Percentiles rank a stretch among this genome's conserved stretches.
Evolutionary conservation across 2,888 invertebrate species (phyloP).

Genomic region (Drosophila rellima): DNA sequence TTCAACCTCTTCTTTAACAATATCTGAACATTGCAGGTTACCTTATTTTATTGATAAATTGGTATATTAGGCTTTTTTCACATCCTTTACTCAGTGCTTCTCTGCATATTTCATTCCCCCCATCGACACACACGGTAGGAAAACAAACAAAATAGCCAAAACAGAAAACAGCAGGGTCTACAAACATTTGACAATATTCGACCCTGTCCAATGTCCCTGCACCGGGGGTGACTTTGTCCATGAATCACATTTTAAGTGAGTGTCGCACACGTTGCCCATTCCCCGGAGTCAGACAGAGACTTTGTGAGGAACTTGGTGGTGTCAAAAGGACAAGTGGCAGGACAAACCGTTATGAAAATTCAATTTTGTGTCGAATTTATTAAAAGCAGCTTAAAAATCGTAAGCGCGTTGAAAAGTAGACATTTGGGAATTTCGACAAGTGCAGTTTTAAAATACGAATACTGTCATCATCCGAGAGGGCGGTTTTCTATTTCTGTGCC

Average conservation of each 20-base stretch:
- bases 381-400: conserved; percentile 82
- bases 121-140: conserved; percentile 9
- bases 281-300: conserved; percentile 9
- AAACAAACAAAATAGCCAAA: conserved; percentile 43
- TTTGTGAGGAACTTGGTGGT: conserved; percentile 50
- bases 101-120: background rate
- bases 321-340: conserved; percentile 77
- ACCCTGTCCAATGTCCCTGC: conserved; percentile 8
- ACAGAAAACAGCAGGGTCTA: conserved; percentile 20
- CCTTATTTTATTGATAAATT: background rate
- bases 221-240: conserved; percentile 69
- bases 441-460: conserved; percentile 50
- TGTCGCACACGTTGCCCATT: conserved; percentile 52
- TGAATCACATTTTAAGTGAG: conserved; percentile 85
- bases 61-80: too few species aligned
- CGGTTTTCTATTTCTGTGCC: conserved; percentile 35
- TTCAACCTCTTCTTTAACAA: background rate
- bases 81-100: background rate
- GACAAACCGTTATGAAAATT: conserved; percentile 84
- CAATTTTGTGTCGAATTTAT: conserved; percentile 85
- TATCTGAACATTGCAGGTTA: too few species aligned
- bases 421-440: conserved; percentile 84
- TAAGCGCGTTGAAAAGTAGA: conserved; percentile 80
- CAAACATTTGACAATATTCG: conserved; percentile 10
- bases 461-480: conserved; percentile 30